These are phyloP conservation scores for Dasypolia templi DNA, from an alignment of 2,888 invertebrate species.

Conservation along the genomic window DNA sequence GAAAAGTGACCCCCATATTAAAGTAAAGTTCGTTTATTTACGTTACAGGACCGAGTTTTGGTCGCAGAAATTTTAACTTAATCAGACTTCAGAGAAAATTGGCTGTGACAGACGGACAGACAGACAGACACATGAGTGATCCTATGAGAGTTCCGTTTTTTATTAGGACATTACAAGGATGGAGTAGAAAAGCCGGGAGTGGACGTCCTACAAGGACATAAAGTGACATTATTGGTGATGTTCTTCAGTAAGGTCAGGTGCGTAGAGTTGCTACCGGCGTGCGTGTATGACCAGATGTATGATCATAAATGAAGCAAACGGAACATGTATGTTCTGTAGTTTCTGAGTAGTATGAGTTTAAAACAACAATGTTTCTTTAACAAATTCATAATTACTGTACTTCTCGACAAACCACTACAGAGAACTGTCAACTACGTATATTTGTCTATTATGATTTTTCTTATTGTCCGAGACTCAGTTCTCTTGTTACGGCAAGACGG, in stretches of 20 bases:
- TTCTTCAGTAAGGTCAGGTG: neutral
- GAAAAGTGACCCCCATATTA: too few relatives aligned
- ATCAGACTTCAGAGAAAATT: too few relatives aligned
- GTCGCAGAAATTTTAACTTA: too few relatives aligned
- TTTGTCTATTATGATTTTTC: slow-evolving; percentile 1
- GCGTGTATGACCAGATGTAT: neutral
- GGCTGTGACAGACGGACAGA: too few relatives aligned
- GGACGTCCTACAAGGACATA: too few relatives aligned
- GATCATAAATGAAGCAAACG: neutral
- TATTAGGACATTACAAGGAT: neutral
- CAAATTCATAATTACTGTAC: neutral
- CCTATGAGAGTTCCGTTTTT: too few relatives aligned
- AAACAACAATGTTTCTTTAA: too few relatives aligned
- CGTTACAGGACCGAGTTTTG: too few relatives aligned
- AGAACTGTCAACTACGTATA: slow-evolving; percentile 7
- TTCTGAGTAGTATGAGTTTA: too few relatives aligned
- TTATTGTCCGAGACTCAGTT: slow-evolving; percentile 23
- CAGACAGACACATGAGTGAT: too few relatives aligned
- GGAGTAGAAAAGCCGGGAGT: neutral
- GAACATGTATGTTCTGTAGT: neutral
- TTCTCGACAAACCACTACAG: slow-evolving; percentile 11
- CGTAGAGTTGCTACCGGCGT: neutral
- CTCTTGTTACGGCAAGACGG: neutral
- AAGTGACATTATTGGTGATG: neutral
- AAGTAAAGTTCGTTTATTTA: too few relatives aligned